Evolutionary conservation across 64 coral and sea anemone genomes (phyloP), one percentile per base, ranked within the genome.

Genomic region (Astreopora myriophthalma): DNA sequence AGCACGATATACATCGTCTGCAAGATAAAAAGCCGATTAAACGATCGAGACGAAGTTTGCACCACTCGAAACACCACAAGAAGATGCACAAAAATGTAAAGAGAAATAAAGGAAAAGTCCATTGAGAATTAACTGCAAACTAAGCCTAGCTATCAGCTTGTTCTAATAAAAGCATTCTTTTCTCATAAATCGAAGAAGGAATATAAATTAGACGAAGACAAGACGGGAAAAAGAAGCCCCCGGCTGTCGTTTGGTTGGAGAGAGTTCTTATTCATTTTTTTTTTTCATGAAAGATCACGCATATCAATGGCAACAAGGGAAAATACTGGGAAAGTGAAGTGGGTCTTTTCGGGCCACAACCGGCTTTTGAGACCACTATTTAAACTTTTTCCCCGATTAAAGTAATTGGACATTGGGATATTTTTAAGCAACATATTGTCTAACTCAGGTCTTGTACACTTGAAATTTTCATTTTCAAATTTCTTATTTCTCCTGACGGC

Each of bases 11-110:
- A 20, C 31, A 83, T 20, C 20, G 32, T 10, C n/a, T 64, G 17
- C 52, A 64, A 34, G 61, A 83, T 19, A 83, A 83, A 61, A 57
- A 32, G 22, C 29, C 20, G 3, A 57, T 19, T 12, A 37, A 65
- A 83, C 36, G 79, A 39, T 83, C 32, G 79, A 63, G 49, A 34
- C 57, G 79, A 26, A 83, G 79, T 57, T 8, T 83, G 6, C 55
- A 83, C 3, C 32, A 83, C 2, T 83, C 57, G 13, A 83, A 65
- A 38, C 52, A 65, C 25, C 79, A 83, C n/a, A 65, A 83, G 28
- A 83, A n/a, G 13, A 37, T 60, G n/a, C 79, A 38, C 28, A 39
- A 63, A 20, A 6, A 22, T 3, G 20, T 25, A 8, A 37, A 32
- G 32, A 83, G 11, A 83, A 55, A 34, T 14, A 83, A 83, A 25